phyloP scores from a whole-genome alignment of 2,888 invertebrate species.

The Erebia epiphron region DNA sequence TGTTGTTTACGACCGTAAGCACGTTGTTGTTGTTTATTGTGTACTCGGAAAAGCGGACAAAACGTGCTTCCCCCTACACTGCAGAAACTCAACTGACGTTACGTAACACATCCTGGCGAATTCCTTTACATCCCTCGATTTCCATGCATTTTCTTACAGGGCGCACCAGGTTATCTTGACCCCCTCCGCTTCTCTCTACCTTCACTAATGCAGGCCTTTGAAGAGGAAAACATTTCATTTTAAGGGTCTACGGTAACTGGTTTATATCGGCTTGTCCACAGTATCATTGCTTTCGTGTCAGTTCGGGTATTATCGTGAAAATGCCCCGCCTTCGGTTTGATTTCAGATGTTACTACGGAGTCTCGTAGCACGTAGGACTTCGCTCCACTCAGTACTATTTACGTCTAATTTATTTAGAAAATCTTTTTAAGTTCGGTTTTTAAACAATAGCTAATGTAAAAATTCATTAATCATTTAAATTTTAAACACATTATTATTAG shows the following conservation, averaged over 20 bases:
- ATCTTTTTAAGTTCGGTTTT: no score
- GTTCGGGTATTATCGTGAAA: slow-evolving; percentile 55
- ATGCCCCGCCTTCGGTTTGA: slow-evolving; percentile 63
- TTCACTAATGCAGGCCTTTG: not conserved
- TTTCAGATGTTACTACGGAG: slow-evolving; percentile 49
- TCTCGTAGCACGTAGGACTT: slow-evolving; percentile 27
- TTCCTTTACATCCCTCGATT: slow-evolving; percentile 63
- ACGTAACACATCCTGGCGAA: slow-evolving; percentile 74
- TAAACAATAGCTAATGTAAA: no score
- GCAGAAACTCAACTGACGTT: slow-evolving; percentile 71
- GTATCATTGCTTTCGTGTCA: slow-evolving; percentile 62
- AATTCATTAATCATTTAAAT: no score
- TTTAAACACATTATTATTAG: no score
- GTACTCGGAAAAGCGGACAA: slow-evolving; percentile 43
- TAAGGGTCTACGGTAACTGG: slow-evolving; percentile 52
- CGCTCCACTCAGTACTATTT: not conserved
- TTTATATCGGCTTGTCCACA: slow-evolving; percentile 42
- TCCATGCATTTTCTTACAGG: slow-evolving; percentile 58
- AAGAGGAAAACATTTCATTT: slow-evolving; percentile 25
- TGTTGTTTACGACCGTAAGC: slow-evolving; percentile 76
- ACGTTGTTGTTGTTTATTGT: slow-evolving; percentile 81
- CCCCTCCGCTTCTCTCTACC: slow-evolving; percentile 44
- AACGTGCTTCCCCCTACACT: slow-evolving; percentile 60
- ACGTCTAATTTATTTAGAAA: not conserved
- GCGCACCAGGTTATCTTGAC: slow-evolving; percentile 49